Evolutionary conservation across 2,113 vertebrate genomes (phyloP).

Genomic region (Gila orcuttii): DNA sequence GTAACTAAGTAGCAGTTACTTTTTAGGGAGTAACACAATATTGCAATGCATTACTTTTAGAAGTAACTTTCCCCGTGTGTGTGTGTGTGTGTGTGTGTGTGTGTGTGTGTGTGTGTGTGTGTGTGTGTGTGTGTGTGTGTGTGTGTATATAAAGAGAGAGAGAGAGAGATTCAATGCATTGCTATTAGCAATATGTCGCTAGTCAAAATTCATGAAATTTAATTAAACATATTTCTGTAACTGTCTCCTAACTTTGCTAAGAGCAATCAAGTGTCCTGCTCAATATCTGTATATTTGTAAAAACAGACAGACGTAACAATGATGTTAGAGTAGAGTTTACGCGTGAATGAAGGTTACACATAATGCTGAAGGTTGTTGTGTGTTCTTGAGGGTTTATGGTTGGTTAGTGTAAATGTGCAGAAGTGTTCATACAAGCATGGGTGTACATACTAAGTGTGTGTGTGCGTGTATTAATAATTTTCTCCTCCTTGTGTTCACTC

Average conservation of each 20-base stretch:
- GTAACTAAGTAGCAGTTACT: no score
- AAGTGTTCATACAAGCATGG: not conserved
- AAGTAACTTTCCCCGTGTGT: no score
- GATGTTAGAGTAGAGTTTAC: not conserved
- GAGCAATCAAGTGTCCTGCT: not conserved
- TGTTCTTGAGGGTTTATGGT: not conserved
- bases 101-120: no score
- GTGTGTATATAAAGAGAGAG: no score
- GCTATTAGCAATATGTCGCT: not conserved
- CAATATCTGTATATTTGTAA: not conserved
- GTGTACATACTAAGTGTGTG: conserved; percentile 20
- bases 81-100: no score
- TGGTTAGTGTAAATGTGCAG: conserved; percentile 4
- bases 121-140: no score
- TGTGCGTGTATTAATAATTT: conserved; percentile 35
- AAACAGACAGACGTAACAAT: not conserved
- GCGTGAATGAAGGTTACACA: not conserved
- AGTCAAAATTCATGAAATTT: conserved; percentile 3
- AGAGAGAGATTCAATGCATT: no score
- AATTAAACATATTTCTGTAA: not conserved
- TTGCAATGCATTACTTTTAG: no score
- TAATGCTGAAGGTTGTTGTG: conserved; percentile 5
- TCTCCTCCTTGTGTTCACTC: not conserved
- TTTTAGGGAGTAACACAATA: no score
- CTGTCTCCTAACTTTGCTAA: not conserved